A percentile compares a stretch with the other conserved stretches of the same genome.
Conservation (phyloP, 2,113 vertebrate species). For the Psephotus haematonotus region DNA sequence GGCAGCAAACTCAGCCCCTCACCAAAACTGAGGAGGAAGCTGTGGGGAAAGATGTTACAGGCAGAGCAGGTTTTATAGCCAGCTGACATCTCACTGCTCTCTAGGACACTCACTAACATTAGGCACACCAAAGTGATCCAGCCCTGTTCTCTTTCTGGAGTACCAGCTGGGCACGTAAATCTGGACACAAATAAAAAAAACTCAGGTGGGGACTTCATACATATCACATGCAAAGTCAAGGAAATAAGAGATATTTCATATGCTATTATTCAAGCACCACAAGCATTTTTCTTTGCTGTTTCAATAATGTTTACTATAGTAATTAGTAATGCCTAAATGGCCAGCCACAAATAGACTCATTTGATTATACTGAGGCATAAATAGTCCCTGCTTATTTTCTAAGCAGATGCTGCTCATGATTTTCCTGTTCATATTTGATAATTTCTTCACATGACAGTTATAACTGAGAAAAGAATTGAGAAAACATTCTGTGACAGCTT, state of each 20-base stretch:
- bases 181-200: not conserved
- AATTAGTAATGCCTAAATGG: not conserved
- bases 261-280: not conserved
- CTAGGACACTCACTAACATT: rapidly evolving
- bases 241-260: not conserved
- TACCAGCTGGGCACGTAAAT: not conserved
- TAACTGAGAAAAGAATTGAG: slow-evolving; percentile 58
- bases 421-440: slow-evolving; percentile 50
- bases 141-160: too few species aligned
- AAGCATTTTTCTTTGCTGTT: not conserved
- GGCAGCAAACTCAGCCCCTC: not conserved
- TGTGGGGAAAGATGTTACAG: rapidly evolving
- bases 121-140: not conserved
- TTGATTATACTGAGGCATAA: not conserved
- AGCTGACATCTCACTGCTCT: too few species aligned
- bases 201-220: not conserved
- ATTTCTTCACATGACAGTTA: slow-evolving; percentile 58
- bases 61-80: not conserved
- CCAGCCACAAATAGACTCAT: not conserved
- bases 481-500: slow-evolving; percentile 59
- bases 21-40: rapidly evolving
- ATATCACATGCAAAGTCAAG: not conserved
- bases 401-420: slow-evolving; percentile 61
- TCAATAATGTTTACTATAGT: not conserved
- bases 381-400: slow-evolving; percentile 30